These are phyloP conservation scores for Tromatobia lineatoria DNA, from an alignment of 2,888 invertebrate species.

Conservation along the genomic window DNA sequence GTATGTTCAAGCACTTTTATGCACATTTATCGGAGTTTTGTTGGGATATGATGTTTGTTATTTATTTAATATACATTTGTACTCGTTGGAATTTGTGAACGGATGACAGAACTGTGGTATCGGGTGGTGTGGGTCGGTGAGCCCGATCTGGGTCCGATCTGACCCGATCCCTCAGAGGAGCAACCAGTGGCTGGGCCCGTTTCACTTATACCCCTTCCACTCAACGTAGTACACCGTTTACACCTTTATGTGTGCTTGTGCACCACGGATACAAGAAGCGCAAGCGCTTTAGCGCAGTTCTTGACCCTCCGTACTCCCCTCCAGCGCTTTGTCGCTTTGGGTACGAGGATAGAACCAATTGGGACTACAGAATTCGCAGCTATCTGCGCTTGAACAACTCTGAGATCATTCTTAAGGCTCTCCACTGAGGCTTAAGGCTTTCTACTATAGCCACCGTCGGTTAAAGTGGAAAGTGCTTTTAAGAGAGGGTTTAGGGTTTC, in stretches of 20 bases:
- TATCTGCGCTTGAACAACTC: no score
- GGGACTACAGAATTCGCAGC: background rate
- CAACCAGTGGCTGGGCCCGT: slow-evolving; percentile 63
- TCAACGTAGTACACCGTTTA: slow-evolving; percentile 9
- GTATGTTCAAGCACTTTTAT: background rate
- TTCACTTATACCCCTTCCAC: slow-evolving; percentile 58
- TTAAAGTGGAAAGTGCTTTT: no score
- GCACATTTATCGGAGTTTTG: slow-evolving; percentile 4
- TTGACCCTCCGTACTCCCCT: slow-evolving; percentile 12
- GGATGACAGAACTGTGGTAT: slow-evolving; percentile 68
- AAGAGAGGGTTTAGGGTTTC: no score
- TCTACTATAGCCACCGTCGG: no score
- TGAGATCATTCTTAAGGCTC: no score
- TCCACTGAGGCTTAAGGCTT: no score
- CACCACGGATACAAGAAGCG: slow-evolving; percentile 25
- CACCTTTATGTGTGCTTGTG: slow-evolving; percentile 1
- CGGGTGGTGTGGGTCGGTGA: slow-evolving; percentile 66
- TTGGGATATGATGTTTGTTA: background rate
- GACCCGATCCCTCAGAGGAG: slow-evolving; percentile 68
- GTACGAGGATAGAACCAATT: background rate
- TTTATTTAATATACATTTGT: background rate
- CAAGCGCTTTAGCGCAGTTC: slow-evolving; percentile 48
- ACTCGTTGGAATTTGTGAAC: slow-evolving; percentile 37
- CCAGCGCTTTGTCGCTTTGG: background rate
- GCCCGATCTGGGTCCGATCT: slow-evolving; percentile 71